Evolutionary conservation across 2,797 vertebrate genomes (phyloP).

Genomic region (Sebastes minor): DNA sequence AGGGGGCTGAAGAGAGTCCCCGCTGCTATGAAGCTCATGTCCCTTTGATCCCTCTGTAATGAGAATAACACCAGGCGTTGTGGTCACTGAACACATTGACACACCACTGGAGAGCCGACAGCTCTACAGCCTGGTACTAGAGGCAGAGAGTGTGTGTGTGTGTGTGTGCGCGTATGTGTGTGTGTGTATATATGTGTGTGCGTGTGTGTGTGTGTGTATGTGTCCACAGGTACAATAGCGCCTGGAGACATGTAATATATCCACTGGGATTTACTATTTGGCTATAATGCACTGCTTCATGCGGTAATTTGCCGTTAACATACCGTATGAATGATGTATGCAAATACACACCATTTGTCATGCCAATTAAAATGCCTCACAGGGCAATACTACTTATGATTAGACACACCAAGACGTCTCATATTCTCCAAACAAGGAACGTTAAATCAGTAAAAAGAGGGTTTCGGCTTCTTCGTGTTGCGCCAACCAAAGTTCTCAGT

Average conservation of each 20-base stretch:
- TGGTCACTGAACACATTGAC: slow-evolving; percentile 80
- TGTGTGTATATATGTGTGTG: slow-evolving; percentile 36
- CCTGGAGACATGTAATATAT: slow-evolving; percentile 56
- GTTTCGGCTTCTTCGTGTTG: slow-evolving; percentile 10
- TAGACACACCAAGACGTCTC: slow-evolving; percentile 16
- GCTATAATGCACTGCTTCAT: slow-evolving; percentile 40
- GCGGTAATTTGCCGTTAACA: slow-evolving; percentile 48
- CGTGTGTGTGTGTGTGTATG: slow-evolving; percentile 16
- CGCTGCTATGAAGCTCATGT: slow-evolving; percentile 78
- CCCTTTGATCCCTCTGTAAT: slow-evolving; percentile 81
- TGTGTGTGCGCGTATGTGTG: slow-evolving; percentile 30
- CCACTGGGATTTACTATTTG: slow-evolving; percentile 57
- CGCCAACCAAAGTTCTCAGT: slow-evolving; percentile 49
- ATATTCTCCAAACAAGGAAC: slow-evolving; percentile 22
- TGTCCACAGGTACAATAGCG: slow-evolving; percentile 58
- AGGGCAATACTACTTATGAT: slow-evolving; percentile 7
- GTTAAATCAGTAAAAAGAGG: slow-evolving; percentile 14
- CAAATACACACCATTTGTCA: slow-evolving; percentile 57
- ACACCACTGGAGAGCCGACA: slow-evolving; percentile 69
- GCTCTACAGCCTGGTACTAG: slow-evolving; percentile 53
- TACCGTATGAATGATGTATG: slow-evolving; percentile 55
- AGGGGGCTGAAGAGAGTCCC: slow-evolving; percentile 73
- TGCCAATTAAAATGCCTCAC: slow-evolving; percentile 47
- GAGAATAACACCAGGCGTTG: slow-evolving; percentile 77
- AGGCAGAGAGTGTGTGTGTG: slow-evolving; percentile 27